These are phyloP conservation scores for Rhinogobio ventralis DNA, from an alignment of 2,797 vertebrate genomes.

Conservation along the genomic window DNA sequence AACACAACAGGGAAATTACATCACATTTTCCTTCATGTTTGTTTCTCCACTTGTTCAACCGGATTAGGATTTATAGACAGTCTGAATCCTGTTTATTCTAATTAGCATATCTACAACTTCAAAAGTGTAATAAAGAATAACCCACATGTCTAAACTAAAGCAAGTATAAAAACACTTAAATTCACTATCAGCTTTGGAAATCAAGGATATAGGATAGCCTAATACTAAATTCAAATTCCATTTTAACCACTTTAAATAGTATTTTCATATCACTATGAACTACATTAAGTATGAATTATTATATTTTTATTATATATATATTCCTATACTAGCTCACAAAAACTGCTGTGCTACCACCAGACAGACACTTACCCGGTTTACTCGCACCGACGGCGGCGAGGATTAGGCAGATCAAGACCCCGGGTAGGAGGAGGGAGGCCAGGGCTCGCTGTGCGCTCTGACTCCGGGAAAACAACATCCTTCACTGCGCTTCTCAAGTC, in stretches of 20 bases:
- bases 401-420: slow-evolving; percentile 64
- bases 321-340: background rate
- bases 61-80: background rate
- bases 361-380: slow-evolving; percentile 68
- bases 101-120: background rate
- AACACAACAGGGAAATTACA: slow-evolving; percentile 22
- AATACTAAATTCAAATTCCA: background rate
- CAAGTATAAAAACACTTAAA: background rate
- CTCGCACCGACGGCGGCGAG: slow-evolving; percentile 59
- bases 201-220: background rate
- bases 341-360: background rate
- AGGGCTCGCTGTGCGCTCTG: slow-evolving; percentile 62
- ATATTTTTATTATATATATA: too few relatives aligned
- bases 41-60: background rate
- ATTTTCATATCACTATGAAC: background rate
- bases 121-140: background rate
- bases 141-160: background rate
- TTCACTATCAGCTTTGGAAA: background rate
- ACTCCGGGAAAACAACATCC: slow-evolving; percentile 69
- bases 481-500: slow-evolving; percentile 64
- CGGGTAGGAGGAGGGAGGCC: slow-evolving; percentile 69
- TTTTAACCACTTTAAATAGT: background rate
- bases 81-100: slow-evolving; percentile 1
- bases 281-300: background rate
- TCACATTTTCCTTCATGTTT: background rate